Evolutionary conservation across 2,888 invertebrate species (phyloP), one percentile per base, ranked within the genome.

Genomic region (Sisyra nigra): DNA sequence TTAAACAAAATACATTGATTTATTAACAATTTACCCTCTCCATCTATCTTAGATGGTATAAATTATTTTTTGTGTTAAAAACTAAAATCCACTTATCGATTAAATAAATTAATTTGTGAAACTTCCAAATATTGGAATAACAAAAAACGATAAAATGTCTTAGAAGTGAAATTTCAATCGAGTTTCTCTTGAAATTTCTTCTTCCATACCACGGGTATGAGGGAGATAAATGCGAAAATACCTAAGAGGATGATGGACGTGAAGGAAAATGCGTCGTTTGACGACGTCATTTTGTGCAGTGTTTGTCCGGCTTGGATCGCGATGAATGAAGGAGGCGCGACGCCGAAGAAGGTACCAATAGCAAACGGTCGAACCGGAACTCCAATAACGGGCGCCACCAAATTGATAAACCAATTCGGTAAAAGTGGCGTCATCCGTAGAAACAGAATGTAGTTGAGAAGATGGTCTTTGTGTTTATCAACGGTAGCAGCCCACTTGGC

Each of bases 351-450:
- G 46, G 98, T 98, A 49, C 98, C 98, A 45, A 92, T 58, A 49
- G 88, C 89, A 66, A 99, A 98, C 46, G 91, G 89, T 49, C 75
- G 57, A 47, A 97, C 63, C 1, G 96, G 94, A 31, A 99, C 96
- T 52, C 93, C 92, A 54, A 98, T 85, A 31, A 99, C 87, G 33
- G 98, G 98, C 48, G 96, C 88, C 0, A 89, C 81, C 57, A 98
- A 73, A 65, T 96, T 96, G 50, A 96, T 96, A 62, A 98, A 96
- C 98, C 98, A 98, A 63, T 99, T 98, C 6, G 98, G 98, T 54
- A 98, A 68, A 58, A 98, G 81, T 42, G 98, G 98, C 18, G 98
- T 98, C 57, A 98, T 86, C 51, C 98, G 76, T 51, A 98, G 70
- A 63, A 99, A 98, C 56, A 99, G 74, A 53, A 99, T 89, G 60